Evolutionary conservation across 2,797 vertebrate species (phyloP), one percentile per base, ranked within the genome.

Genomic region (Agapornis canus): DNA sequence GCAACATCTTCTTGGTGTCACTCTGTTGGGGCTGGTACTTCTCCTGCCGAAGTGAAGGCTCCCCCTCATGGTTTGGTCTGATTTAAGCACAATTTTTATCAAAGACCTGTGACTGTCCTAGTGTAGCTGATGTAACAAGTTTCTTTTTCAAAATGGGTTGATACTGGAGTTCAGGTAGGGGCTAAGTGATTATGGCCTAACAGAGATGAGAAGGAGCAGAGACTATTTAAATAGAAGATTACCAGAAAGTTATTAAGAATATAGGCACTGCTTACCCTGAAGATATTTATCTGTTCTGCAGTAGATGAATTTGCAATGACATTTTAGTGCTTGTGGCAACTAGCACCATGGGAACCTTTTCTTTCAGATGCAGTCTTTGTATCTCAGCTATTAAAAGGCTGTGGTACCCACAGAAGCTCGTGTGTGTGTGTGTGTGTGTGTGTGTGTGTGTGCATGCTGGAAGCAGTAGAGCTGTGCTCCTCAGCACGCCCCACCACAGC

Each of bases 351-450:
- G 81, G 60, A 91, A 80, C 49, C 12, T 72, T 49, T 90, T 57
- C 48, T 82, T 86, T 92, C 72, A 47, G 52, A 26, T 54, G 11
- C 12, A 26, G 48, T 25, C 52, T 93, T 78, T 87, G 71, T 72
- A 42, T 42, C 40, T 89, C 59, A 77, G 48, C 18, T 63, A 71
- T 32, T 80, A 26, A 63, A 78, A 64, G 52, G 26, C 84, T 61
- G 79, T 0, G 1, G n/a, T 42, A 56, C 42, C 26, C 0, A 1
- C 60, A 56, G 82, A 40, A 66, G 72, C 20, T 47, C 21, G 9
- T 0, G 5, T 48, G 1, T 27, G 40, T 0, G 1, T 54, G 3
- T 14, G 35, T 0, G 5, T 63, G 47, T 69, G n/a, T 29, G 27
- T 18, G 51, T 31, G 51, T 12, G 27, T 13, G 29, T 13, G 1